Evolutionary conservation across 2,113 vertebrate genomes (phyloP).

Genomic region (Clarias batrachus): DNA sequence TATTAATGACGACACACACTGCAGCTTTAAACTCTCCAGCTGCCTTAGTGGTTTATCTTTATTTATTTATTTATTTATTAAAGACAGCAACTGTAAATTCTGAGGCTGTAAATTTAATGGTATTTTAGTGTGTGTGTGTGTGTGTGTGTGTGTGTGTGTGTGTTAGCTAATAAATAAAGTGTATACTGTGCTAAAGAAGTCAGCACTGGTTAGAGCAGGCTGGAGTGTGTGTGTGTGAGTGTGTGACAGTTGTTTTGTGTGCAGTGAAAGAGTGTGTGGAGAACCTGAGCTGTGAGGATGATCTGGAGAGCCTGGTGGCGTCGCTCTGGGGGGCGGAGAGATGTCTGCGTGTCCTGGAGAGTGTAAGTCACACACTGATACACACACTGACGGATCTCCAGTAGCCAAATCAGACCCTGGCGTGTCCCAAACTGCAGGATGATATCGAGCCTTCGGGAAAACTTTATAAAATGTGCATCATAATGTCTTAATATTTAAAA

Average conservation of each 20-base stretch:
- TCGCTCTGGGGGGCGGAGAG: conserved; percentile 95
- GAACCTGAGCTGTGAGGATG: conserved; percentile 85
- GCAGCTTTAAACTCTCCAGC: neutral
- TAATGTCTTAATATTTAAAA: too few species aligned
- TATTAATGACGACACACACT: neutral
- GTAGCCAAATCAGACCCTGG: too few species aligned
- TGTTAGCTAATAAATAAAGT: neutral
- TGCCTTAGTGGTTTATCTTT: neutral
- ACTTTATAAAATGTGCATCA: too few species aligned
- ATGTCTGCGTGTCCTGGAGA: conserved; percentile 96
- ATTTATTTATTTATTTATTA: neutral
- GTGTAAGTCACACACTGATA: conserved; percentile 76
- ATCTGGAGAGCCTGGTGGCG: conserved; percentile 91
- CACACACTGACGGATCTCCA: neutral
- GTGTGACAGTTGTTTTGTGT: neutral
- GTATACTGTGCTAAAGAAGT: neutral
- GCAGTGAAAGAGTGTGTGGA: conserved; percentile 96
- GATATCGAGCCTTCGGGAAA: too few species aligned
- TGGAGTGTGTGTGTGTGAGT: neutral
- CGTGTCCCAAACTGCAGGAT: too few species aligned
- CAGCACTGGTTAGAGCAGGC: neutral
- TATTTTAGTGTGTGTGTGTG: too few species aligned
- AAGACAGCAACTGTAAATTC: neutral
- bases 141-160: neutral
- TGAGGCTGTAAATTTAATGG: neutral